A percentile compares a stretch with the other conserved stretches of the same genome.
phyloP scores from a whole-genome alignment of 2,888 invertebrate genomes.

The Nomada ferruginata region DNA sequence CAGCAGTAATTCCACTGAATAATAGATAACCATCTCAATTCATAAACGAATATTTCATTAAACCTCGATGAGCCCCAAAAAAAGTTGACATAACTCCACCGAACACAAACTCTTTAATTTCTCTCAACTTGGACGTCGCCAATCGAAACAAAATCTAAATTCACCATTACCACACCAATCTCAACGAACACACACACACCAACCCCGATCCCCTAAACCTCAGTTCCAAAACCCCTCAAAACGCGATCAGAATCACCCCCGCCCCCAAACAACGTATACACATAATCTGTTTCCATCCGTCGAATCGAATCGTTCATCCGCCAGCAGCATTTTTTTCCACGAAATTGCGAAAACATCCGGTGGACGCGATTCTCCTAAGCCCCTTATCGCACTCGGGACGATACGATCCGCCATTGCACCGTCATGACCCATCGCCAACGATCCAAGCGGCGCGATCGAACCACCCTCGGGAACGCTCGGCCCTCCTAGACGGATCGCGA shows the following conservation, averaged over 20 bases:
- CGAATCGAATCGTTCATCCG: not conserved
- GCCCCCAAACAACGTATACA: not conserved
- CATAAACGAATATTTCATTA: no score
- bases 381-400: conserved; percentile 35
- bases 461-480: not conserved
- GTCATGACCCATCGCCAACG: not conserved
- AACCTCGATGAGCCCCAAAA: no score
- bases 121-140: no score
- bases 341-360: conserved; percentile 50
- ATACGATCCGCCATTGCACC: conserved; percentile 25
- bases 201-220: not conserved
- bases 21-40: no score
- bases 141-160: no score
- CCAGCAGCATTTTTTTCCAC: conserved; percentile 8
- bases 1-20: not conserved
- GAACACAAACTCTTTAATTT: no score
- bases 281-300: not conserved
- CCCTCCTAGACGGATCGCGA: not conserved
- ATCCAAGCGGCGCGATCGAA: not conserved
- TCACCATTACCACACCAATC: no score
- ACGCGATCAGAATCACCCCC: no score
- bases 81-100: no score
- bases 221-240: no score
- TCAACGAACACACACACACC: no score
- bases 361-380: conserved; percentile 39